phyloP scores from a whole-genome alignment of 2,888 invertebrate species.

The Doris montereyensis region DNA sequence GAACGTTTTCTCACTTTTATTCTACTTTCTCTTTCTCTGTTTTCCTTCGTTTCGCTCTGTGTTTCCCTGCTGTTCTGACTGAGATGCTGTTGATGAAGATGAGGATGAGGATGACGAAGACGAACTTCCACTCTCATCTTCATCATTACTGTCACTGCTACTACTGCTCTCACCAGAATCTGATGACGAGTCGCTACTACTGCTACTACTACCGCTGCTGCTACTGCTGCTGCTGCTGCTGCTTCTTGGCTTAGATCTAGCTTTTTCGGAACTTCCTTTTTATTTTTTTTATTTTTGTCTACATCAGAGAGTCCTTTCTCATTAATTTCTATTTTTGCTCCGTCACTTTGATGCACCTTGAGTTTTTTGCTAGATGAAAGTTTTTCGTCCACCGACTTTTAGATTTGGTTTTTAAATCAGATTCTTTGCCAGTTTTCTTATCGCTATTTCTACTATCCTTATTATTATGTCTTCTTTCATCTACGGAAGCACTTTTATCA shows the following conservation, averaged over 20 bases:
- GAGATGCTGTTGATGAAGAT: slow-evolving; percentile 43
- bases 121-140: slow-evolving; percentile 44
- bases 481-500: background rate
- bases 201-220: slow-evolving; percentile 5
- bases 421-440: no score
- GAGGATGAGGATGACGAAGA: slow-evolving; percentile 51
- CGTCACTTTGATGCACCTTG: no score
- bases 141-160: slow-evolving; percentile 30
- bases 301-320: no score
- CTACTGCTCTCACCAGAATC: slow-evolving; percentile 39
- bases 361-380: no score
- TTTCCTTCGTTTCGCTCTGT: slow-evolving; percentile 15
- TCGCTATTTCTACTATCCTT: background rate
- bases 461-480: background rate
- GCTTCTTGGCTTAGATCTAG: no score
- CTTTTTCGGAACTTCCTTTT: no score
- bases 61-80: background rate
- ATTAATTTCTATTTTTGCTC: no score
- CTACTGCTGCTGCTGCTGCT: background rate
- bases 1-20: slow-evolving; percentile 2
- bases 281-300: no score
- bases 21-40: slow-evolving; percentile 16
- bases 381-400: no score
- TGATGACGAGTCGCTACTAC: slow-evolving; percentile 1
- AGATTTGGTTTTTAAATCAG: no score